Evolutionary conservation across 2,888 invertebrate genomes (phyloP).

Genomic region (Acanthoscelides obtectus): DNA sequence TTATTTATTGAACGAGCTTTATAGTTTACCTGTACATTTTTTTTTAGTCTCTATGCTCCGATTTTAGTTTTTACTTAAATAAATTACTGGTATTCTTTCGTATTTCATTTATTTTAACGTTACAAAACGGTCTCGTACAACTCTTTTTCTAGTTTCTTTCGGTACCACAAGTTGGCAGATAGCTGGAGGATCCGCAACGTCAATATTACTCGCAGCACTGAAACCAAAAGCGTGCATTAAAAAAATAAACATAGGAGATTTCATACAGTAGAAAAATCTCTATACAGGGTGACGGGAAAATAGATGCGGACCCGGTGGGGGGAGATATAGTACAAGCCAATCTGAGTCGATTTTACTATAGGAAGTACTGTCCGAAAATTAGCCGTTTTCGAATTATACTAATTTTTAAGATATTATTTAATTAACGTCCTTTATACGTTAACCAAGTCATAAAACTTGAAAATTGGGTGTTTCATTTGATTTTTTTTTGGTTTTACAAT

Average conservation of each 20-base stretch:
- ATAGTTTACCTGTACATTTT: neutral
- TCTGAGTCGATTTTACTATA: too few species aligned
- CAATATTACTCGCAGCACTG: slow-evolving; percentile 32
- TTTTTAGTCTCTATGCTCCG: neutral
- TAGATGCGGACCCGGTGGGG: too few species aligned
- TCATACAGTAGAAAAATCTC: neutral
- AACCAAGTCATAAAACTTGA: too few species aligned
- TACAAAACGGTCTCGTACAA: slow-evolving; percentile 23
- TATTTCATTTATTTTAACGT: neutral
- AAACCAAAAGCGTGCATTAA: slow-evolving; percentile 13
- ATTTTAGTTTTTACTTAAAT: neutral
- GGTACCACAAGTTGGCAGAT: slow-evolving; percentile 38
- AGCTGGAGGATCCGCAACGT: slow-evolving; percentile 35
- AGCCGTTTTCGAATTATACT: too few species aligned
- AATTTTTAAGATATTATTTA: too few species aligned
- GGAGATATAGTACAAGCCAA: too few species aligned
- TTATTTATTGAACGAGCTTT: neutral
- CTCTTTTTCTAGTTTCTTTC: slow-evolving; percentile 37
- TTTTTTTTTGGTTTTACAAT: too few species aligned
- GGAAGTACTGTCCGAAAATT: too few species aligned
- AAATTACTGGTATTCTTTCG: neutral
- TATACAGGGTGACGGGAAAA: too few species aligned
- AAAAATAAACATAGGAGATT: neutral
- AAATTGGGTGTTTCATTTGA: too few species aligned
- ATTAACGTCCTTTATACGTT: too few species aligned